Percentiles rank a stretch among this genome's conserved stretches.
phyloP scores from a whole-genome alignment of 2,888 invertebrate species.

The Leptinotarsa haldemani region DNA sequence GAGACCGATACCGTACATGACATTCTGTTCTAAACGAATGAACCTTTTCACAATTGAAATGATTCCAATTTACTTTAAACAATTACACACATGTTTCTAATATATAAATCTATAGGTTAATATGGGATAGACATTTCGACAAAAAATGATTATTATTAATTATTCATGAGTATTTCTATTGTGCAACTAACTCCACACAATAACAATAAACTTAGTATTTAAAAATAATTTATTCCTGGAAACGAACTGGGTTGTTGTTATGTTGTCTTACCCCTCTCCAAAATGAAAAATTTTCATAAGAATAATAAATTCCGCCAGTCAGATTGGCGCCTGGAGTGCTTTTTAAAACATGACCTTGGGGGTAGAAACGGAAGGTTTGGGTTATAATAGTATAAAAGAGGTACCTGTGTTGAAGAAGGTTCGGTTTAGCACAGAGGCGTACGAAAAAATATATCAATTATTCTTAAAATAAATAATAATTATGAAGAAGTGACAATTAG shows the following conservation, averaged over 20 bases:
- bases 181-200: not conserved
- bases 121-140: too few relatives aligned
- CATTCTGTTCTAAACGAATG: too few relatives aligned
- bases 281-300: not conserved
- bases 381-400: slow-evolving; percentile 13
- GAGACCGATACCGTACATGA: too few relatives aligned
- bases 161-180: too few relatives aligned
- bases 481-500: too few relatives aligned
- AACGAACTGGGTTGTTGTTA: not conserved
- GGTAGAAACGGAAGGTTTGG: slow-evolving; percentile 19
- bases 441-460: not conserved
- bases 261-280: not conserved
- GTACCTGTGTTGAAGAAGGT: slow-evolving; percentile 25
- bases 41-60: too few relatives aligned
- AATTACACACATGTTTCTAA: too few relatives aligned
- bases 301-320: slow-evolving; percentile 2
- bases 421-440: slow-evolving; percentile 16
- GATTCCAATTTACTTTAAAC: too few relatives aligned
- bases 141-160: too few relatives aligned
- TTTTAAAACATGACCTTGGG: slow-evolving; percentile 7
- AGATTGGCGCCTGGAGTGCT: slow-evolving; percentile 6
- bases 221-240: not conserved
- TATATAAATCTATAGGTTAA: too few relatives aligned
- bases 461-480: too few relatives aligned
- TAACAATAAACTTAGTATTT: too few relatives aligned